Percentiles rank a stretch among this genome's conserved stretches.
These are phyloP conservation scores for Isurus oxyrinchus DNA, from an alignment of 2,113 vertebrate species.

Conservation along the genomic window DNA sequence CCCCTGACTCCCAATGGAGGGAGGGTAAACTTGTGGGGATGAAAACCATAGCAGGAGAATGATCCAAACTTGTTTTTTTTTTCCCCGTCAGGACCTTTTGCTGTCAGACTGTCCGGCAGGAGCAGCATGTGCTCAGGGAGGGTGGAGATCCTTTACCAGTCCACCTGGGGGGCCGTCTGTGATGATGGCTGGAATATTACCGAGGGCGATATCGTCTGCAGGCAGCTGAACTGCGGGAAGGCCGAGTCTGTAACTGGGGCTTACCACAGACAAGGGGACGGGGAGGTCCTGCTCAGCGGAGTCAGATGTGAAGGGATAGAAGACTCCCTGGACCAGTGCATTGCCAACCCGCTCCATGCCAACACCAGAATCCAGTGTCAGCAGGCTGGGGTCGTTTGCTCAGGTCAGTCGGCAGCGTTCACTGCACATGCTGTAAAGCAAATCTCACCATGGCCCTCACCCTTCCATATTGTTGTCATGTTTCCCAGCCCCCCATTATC, in stretches of 20 bases:
- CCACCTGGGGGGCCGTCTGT: slow-evolving; percentile 42
- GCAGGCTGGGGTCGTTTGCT: not conserved
- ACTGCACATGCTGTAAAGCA: not conserved
- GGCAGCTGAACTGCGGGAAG: slow-evolving; percentile 25
- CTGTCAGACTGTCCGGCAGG: slow-evolving; percentile 6
- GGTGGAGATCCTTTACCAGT: slow-evolving; percentile 43
- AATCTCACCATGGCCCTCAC: not conserved
- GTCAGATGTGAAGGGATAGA: slow-evolving; percentile 24
- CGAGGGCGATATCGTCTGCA: not conserved
- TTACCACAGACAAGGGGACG: not conserved
- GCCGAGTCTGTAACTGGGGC: not conserved
- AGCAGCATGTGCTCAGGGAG: slow-evolving; percentile 22
- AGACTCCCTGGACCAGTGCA: not conserved
- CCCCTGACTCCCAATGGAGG: too few species aligned
- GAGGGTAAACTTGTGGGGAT: too few species aligned
- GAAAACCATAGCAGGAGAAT: too few species aligned
- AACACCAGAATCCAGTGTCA: not conserved
- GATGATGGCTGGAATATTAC: slow-evolving; percentile 43
- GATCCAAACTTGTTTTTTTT: too few species aligned
- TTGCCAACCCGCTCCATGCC: not conserved
- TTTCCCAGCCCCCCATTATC: not conserved
- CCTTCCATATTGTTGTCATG: not conserved
- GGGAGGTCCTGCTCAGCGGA: not conserved
- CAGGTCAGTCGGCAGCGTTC: too few species aligned
- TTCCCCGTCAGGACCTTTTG: slow-evolving; percentile 26